phyloP scores from a whole-genome alignment of 1,140 invertebrate species.

The Coptotermes formosanus region DNA sequence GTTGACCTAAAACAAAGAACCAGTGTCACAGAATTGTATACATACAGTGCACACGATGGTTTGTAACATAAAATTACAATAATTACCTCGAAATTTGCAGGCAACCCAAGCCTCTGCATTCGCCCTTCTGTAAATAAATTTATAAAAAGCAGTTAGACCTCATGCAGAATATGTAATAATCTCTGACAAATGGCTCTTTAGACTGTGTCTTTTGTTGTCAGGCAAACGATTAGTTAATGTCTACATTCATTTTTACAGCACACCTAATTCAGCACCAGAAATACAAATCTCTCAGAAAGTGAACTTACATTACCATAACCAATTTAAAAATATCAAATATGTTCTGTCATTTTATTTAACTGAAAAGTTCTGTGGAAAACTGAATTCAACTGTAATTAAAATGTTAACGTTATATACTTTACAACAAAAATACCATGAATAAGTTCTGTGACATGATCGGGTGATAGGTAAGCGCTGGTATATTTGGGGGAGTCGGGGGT shows the following conservation, averaged over 20 bases:
- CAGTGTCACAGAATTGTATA: background rate
- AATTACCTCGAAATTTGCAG: constrained; percentile 42
- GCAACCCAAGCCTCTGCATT: constrained; percentile 49
- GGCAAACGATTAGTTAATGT: background rate
- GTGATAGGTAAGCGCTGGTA: background rate
- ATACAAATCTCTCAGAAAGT: background rate
- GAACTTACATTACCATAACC: background rate
- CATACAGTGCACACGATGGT: background rate
- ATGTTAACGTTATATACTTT: no score
- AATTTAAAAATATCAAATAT: no score
- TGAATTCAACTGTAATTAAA: no score
- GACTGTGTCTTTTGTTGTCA: background rate
- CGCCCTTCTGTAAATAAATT: constrained; percentile 28
- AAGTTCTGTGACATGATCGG: background rate
- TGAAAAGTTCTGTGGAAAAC: no score
- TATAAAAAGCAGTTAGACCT: no score
- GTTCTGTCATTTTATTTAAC: no score
- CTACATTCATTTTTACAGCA: background rate
- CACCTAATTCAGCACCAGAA: background rate
- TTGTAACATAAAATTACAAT: background rate
- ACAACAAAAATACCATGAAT: no score
- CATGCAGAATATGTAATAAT: constrained; percentile 14
- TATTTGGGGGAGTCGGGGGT: no score
- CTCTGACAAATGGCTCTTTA: background rate
- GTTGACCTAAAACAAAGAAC: constrained; percentile 41